Evolutionary conservation across 2,113 vertebrate genomes (phyloP), one percentile per base, ranked within the genome.

Genomic region (Aptenodytes patagonicus): DNA sequence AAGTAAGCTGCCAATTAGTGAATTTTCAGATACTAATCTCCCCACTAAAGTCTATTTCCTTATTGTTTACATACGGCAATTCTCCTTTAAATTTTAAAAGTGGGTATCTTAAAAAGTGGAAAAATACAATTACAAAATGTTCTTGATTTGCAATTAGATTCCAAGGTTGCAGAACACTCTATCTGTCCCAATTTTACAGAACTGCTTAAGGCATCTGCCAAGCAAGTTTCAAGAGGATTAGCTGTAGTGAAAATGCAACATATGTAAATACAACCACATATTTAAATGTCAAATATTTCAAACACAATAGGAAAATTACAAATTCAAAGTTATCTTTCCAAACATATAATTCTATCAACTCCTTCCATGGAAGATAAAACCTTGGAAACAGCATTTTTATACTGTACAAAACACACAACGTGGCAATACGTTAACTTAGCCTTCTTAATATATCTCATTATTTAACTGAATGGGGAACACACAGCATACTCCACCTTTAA

Each of bases 221-320:
- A 96, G 81, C 94, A 97, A 97, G 84, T 97, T 97, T 96, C 96
- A 97, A 96, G 95, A 95, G 93, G 95, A 97, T 97, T 97, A 97
- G 75, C 84, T 80, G 55, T 95, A 96, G 97, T 97, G 96, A 97
- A 97, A 97, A 97, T 97, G 96, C 97, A 97, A 96, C 90, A 95
- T 96, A 97, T 97, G 95, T 97, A 97, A 97, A 97, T 97, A 97
- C 49, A 95, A 69, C n/a, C 81, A 90, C 1, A 0, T 95, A 95
- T 72, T 95, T 95, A 97, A 96, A 96, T 94, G 93, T 80, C 94
- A 96, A 62, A 73, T 96, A 91, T 94, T 91, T 91, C 89, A 90
- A 93, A 91, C 89, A 96, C 73, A 96, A 97, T 93, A 83, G 83
- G 87, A 94, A 97, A 95, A 95, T 88, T 86, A 95, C 26, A 71